A percentile compares a stretch with the other conserved stretches of the same genome.
Conservation (phyloP, 2,113 vertebrate species). For the Calidris pugnax region DNA sequence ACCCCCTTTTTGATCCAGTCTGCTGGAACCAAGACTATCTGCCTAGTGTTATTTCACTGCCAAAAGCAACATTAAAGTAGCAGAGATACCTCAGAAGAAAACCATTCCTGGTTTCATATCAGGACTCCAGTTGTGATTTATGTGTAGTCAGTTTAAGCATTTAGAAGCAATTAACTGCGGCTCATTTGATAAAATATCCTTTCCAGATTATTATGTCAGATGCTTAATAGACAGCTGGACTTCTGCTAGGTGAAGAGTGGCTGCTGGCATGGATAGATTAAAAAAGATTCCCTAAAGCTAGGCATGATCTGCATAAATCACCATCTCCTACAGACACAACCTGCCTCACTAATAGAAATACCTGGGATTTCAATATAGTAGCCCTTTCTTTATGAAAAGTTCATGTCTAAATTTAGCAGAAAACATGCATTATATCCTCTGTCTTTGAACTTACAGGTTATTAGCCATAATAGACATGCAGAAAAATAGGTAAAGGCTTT, state of each 20-base stretch:
- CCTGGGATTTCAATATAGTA: not conserved
- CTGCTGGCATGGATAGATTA: not conserved
- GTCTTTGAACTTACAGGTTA: conserved; percentile 23
- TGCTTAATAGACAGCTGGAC: not conserved
- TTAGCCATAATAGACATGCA: not conserved
- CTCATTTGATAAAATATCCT: conserved; percentile 24
- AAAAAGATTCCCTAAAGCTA: not conserved
- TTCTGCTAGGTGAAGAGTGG: not conserved
- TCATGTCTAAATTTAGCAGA: not conserved
- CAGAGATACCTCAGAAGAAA: not conserved
- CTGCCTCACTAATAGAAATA: conserved; percentile 10
- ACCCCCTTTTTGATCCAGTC: not conserved
- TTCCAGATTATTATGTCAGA: conserved; percentile 14
- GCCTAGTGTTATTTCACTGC: not conserved
- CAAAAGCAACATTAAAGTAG: not conserved
- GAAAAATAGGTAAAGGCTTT: conserved; percentile 6
- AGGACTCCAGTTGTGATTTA: not conserved
- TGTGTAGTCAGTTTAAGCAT: not conserved
- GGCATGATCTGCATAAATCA: not conserved
- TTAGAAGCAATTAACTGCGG: not conserved
- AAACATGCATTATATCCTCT: not conserved
- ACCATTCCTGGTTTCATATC: not conserved
- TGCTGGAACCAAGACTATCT: not conserved
- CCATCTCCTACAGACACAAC: not conserved
- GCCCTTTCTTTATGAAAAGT: not conserved